Percentiles rank a stretch among this genome's conserved stretches.
phyloP scores from a whole-genome alignment of 2,888 invertebrate species.

The Drosophila hamatofila region DNA sequence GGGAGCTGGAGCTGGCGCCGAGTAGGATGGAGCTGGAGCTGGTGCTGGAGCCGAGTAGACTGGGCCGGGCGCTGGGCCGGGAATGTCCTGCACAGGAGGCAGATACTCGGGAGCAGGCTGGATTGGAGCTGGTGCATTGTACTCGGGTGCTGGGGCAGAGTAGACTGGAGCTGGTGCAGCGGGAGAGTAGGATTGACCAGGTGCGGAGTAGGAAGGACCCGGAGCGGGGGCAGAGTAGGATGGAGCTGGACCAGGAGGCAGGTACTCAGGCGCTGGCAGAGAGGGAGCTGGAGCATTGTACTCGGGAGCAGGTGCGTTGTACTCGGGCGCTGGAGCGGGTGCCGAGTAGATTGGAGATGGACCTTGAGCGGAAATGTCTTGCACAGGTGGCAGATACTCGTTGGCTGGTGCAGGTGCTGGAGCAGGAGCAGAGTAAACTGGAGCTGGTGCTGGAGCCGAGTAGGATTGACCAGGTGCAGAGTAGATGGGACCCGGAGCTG shows the following conservation, averaged over 20 bases:
- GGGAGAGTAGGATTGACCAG: not conserved
- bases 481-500: conserved; percentile 16
- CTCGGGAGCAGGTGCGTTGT: conserved; percentile 20
- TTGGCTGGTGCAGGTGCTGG: conserved; percentile 25
- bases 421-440: conserved; percentile 37
- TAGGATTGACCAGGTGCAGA: conserved; percentile 10
- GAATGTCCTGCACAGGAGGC: conserved; percentile 46
- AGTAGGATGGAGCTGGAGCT: conserved; percentile 29
- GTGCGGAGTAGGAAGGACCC: conserved; percentile 18
- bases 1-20: conserved; percentile 50
- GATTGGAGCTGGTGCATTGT: conserved; percentile 38
- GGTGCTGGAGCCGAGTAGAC: conserved; percentile 49
- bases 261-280: conserved; percentile 46
- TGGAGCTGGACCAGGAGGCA: conserved; percentile 24
- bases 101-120: conserved; percentile 49
- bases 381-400: conserved; percentile 35
- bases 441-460: conserved; percentile 23
- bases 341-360: conserved; percentile 35
- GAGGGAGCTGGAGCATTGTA: conserved; percentile 42
- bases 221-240: conserved; percentile 1
- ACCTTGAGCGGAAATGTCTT: conserved; percentile 20
- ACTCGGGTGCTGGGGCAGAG: conserved; percentile 44
- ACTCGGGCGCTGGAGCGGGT: conserved; percentile 32
- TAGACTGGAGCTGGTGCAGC: conserved; percentile 12
- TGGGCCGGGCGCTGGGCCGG: conserved; percentile 45